These are phyloP conservation scores for Thera obeliscata DNA, from an alignment of 2,888 invertebrate genomes.

Conservation along the genomic window DNA sequence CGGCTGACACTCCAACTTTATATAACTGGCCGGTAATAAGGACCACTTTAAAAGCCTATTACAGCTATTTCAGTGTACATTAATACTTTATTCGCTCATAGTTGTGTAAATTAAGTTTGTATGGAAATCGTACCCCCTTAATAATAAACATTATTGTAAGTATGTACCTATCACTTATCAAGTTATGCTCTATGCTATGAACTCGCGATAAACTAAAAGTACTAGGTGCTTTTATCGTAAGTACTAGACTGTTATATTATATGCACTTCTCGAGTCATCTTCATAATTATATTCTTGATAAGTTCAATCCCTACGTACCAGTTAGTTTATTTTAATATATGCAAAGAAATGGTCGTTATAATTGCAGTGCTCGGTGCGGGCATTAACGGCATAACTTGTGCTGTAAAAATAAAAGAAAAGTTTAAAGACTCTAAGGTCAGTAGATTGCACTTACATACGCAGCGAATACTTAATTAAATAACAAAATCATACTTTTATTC, in stretches of 20 bases:
- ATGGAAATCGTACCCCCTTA: no score
- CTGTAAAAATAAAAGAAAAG: constrained; percentile 86
- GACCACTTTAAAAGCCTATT: no score
- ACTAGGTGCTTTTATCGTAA: not conserved
- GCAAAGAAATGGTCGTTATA: constrained; percentile 54
- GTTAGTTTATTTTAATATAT: not conserved
- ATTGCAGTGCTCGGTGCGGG: constrained; percentile 91
- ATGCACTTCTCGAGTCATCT: no score
- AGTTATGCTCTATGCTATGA: constrained; percentile 3
- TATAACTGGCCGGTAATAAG: no score
- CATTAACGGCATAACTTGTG: constrained; percentile 88
- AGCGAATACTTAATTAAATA: no score
- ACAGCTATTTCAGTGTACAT: no score
- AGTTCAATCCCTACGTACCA: not conserved
- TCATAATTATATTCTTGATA: no score
- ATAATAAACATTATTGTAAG: no score
- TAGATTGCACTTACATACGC: not conserved
- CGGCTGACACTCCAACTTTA: no score
- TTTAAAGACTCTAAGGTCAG: constrained; percentile 74
- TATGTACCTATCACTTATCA: not conserved
- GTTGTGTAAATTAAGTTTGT: no score
- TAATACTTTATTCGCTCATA: no score
- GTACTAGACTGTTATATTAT: no score
- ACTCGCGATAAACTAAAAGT: constrained; percentile 14
- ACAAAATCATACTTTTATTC: not conserved